These are phyloP conservation scores for Aythya fuligula DNA, from an alignment of 2,797 vertebrate genomes.

Conservation along the genomic window DNA sequence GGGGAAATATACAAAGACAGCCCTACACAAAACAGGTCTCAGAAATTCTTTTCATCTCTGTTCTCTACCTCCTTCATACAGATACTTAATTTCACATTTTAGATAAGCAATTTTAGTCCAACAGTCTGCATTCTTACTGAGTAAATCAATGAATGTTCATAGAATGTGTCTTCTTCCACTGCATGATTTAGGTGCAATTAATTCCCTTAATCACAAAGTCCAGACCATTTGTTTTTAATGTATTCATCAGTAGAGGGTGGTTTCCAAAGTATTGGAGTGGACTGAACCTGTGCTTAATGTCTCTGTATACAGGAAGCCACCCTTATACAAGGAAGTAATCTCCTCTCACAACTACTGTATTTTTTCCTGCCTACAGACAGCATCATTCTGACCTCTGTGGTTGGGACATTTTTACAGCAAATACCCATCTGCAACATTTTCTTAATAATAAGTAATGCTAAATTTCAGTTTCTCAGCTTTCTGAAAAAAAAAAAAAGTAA, in stretches of 20 bases:
- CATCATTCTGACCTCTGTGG: not conserved
- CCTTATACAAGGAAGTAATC: not conserved
- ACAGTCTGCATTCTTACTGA: not conserved
- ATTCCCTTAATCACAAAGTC: not conserved
- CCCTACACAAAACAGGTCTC: not conserved
- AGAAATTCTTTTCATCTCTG: not conserved
- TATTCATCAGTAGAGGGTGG: not conserved
- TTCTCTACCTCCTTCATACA: not conserved
- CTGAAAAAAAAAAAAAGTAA: not conserved
- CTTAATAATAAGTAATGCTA: constrained; percentile 4
- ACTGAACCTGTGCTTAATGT: not conserved
- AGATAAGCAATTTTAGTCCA: not conserved
- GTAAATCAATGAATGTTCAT: not conserved
- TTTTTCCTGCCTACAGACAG: not conserved
- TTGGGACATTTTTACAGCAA: not conserved
- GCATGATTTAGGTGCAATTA: not conserved
- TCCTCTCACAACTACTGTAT: not conserved
- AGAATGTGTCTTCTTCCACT: not conserved
- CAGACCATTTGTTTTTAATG: not conserved
- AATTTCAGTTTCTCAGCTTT: constrained; percentile 17
- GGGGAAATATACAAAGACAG: not conserved
- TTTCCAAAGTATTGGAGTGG: not conserved
- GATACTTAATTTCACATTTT: not conserved
- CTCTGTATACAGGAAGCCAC: not conserved
- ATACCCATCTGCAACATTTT: not conserved